A percentile compares a stretch with the other conserved stretches of the same genome.
Conservation (phyloP, 2,113 vertebrate species). For the Calidris pugnax region DNA sequence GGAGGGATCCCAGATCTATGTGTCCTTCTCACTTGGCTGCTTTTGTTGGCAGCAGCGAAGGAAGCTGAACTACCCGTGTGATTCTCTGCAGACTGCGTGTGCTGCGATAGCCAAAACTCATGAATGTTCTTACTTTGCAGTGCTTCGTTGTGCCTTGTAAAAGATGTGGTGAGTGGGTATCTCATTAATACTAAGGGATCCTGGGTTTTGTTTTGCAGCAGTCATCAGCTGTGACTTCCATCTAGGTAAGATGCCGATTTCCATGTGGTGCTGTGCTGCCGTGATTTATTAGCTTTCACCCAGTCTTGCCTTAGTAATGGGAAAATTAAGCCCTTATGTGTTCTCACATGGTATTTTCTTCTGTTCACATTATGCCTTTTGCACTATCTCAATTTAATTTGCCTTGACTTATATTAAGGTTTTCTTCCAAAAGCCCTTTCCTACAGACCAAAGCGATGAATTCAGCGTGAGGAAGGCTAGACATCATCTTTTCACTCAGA, state of each 20-base stretch:
- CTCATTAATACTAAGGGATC: not conserved
- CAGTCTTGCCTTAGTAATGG: not conserved
- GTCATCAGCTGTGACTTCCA: not conserved
- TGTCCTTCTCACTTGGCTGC: conserved; percentile 45
- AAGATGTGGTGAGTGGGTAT: not conserved
- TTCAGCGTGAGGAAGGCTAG: not conserved
- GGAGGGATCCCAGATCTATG: not conserved
- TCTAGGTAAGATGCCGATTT: conserved; percentile 2
- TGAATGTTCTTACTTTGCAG: conserved; percentile 1
- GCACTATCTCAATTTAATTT: conserved; percentile 13
- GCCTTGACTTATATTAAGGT: not conserved
- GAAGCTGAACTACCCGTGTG: conserved; percentile 1
- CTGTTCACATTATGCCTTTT: not conserved
- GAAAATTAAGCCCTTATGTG: not conserved
- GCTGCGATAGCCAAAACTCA: not conserved
- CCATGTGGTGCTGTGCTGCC: not conserved
- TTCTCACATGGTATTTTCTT: not conserved
- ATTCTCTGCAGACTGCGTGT: conserved; percentile 2
- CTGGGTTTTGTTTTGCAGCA: not conserved
- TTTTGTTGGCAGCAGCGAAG: conserved; percentile 31
- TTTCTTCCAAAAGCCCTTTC: conserved; percentile 30
- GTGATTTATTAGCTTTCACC: conserved; percentile 12
- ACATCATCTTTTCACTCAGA: not conserved
- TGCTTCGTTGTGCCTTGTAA: not conserved
- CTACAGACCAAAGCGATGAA: not conserved